Base-by-base conservation (phyloP, 2,888 invertebrate species). In the Thelaira solivaga region DNA sequence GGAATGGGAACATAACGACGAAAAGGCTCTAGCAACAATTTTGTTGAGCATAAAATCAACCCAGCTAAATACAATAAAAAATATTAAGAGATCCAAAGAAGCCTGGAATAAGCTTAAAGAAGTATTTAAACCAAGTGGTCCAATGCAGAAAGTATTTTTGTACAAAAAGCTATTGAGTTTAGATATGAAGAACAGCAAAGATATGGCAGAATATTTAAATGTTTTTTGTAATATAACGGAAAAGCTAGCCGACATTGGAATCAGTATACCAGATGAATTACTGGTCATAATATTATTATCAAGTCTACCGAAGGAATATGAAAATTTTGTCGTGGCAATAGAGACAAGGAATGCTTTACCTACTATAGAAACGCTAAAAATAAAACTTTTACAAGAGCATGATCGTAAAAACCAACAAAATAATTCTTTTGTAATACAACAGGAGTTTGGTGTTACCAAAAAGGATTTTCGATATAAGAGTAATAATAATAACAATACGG, bases 141-240 rank as follows among this genome's bases (percentile, higher is more conserved):
- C 80, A 0, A 49, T 69, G n/a, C 29, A 62, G 26, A 76, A 76
- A 13, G 74, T 79, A 1, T 22, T 31, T 2, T 45, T 80, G 8
- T 76, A 73, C 24, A 78, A 80, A 13, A 61, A 74, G 29, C 29
- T 80, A 13, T 43, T 80, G 11, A 67, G 36, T 11, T n/a, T 69
- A 10, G 51, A 69, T 8, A 76, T 73, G 71, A 39, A 26, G 49
- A 18, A 49, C 1, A 29, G 29, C 13, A 13, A 29, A 16, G 4
- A 29, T 31, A 29, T 49, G 49, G 29, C 26, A 1, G 47, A 64
- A 31, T 51, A 59, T 34, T 11, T 67, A 10, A 74, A 65, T 18
- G 5, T 3, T 22, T 74, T 59, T 59, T 2, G 24, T 20, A 39
- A 45, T 5, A 47, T 45, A 4, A 22, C 47, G 8, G 67, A 77